These are phyloP conservation scores for Listronotus bonariensis DNA, from an alignment of 1,140 invertebrate species.

Conservation along the genomic window DNA sequence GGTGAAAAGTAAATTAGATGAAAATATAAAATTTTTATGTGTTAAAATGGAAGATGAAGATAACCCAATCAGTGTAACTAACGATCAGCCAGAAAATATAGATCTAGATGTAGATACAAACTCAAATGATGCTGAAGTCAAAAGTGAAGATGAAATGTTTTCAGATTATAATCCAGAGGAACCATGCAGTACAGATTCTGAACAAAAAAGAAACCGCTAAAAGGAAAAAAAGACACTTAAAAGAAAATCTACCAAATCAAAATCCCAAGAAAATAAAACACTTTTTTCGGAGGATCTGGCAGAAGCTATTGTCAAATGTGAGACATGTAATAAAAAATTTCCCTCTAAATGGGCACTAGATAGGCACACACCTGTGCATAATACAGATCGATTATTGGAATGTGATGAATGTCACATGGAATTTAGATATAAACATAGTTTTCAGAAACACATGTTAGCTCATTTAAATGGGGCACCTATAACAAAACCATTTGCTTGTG, in stretches of 20 bases:
- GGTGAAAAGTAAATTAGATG: conserved; percentile 3
- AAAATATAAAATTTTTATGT: background rate
- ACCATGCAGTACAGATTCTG: background rate
- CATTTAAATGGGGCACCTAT: conserved; percentile 12
- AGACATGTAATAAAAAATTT: conserved; percentile 23
- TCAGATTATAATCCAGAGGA: no score
- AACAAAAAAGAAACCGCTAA: background rate
- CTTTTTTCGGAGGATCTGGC: conserved; percentile 7
- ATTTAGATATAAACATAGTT: conserved; percentile 33
- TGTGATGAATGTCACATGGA: conserved; percentile 22
- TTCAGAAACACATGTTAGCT: conserved; percentile 19
- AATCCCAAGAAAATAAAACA: background rate
- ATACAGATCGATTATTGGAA: conserved; percentile 7
- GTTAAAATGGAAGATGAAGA: conserved; percentile 11
- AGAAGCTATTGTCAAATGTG: conserved; percentile 18
- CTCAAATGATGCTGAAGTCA: background rate
- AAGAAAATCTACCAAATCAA: conserved; percentile 1
- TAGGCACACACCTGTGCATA: conserved; percentile 19
- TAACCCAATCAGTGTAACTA: background rate
- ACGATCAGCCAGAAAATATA: background rate
- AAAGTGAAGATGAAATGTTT: conserved; percentile 7
- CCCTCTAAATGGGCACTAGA: conserved; percentile 27
- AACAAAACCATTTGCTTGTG: conserved; percentile 27
- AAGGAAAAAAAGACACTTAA: conserved; percentile 3
- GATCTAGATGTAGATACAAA: background rate